These are phyloP conservation scores for Platycnemis pennipes DNA, from an alignment of 2,888 invertebrate genomes.

Conservation along the genomic window DNA sequence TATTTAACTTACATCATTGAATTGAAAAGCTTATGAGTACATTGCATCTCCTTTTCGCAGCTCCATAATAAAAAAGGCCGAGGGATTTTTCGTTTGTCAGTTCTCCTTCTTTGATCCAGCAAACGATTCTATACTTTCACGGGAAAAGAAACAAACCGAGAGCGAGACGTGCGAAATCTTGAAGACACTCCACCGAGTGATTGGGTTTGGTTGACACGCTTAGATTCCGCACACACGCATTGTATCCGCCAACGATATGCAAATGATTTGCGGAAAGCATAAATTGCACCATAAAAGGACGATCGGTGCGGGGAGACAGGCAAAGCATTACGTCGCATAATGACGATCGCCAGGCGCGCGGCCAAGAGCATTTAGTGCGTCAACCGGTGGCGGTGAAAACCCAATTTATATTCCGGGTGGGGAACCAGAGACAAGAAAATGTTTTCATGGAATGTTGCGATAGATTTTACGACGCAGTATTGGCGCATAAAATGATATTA, in stretches of 20 bases:
- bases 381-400: background rate
- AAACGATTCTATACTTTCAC: too few species aligned
- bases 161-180: background rate
- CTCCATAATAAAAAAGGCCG: too few species aligned
- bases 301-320: background rate
- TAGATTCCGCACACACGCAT: background rate
- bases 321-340: background rate
- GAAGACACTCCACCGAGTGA: background rate
- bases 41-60: too few species aligned
- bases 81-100: too few species aligned
- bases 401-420: constrained; percentile 7
- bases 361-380: background rate
- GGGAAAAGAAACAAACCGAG: too few species aligned
- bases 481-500: background rate
- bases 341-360: background rate
- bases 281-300: background rate
- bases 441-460: background rate
- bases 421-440: background rate
- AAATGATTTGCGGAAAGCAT: background rate
- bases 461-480: background rate
- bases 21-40: too few species aligned
- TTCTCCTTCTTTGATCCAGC: too few species aligned
- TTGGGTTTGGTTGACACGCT: background rate
- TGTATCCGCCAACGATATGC: background rate
- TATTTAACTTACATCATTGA: too few species aligned